Conservation (phyloP, 2,797 vertebrate species). For the Girardinus metallicus region DNA sequence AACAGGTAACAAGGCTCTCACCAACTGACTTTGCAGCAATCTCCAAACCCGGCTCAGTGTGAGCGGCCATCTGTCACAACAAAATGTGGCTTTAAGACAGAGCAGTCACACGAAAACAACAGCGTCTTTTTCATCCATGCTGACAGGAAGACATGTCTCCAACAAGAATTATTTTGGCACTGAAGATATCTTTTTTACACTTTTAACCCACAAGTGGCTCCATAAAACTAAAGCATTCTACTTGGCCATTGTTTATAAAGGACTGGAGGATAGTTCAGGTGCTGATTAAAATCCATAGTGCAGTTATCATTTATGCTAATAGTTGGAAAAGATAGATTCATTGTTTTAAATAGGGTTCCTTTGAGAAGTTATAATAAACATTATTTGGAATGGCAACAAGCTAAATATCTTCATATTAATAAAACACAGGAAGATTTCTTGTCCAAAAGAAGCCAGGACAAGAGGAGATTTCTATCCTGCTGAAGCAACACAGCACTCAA, state of each 20-base stretch:
- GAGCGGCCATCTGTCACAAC: constrained; percentile 1
- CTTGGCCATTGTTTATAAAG: neutral
- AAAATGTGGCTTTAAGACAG: neutral
- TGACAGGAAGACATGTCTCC: neutral
- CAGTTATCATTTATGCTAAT: neutral
- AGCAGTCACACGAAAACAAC: neutral
- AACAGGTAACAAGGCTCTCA: neutral
- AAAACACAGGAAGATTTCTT: neutral
- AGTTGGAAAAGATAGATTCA: neutral
- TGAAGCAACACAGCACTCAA: neutral
- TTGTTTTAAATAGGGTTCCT: neutral
- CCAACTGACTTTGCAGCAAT: neutral
- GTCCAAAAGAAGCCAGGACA: neutral
- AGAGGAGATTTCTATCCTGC: neutral
- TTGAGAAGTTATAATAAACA: neutral
- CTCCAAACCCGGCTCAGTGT: neutral
- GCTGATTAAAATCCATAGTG: neutral
- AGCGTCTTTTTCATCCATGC: neutral
- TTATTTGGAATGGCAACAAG: too few species aligned
- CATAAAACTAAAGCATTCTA: neutral
- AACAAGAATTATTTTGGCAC: neutral
- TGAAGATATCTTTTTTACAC: neutral
- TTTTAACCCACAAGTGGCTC: neutral
- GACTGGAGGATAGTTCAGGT: neutral
- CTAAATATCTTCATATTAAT: neutral